Conservation (phyloP, 1,140 invertebrate species). For the Camponotus vicinus region DNA sequence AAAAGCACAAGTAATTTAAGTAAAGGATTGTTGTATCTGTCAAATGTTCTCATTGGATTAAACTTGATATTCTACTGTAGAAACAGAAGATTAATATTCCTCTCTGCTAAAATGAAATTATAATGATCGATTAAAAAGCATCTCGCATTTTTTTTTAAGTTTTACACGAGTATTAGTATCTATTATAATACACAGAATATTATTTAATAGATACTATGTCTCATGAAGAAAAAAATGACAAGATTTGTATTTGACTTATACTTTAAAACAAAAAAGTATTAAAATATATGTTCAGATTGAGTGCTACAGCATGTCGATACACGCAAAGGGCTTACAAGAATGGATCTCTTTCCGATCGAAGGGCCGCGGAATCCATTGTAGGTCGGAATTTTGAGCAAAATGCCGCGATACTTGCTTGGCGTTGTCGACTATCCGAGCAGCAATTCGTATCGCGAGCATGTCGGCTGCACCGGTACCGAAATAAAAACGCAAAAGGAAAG, state of each 20-base stretch:
- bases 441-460: constrained; percentile 60
- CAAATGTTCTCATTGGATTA: background rate
- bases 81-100: constrained; percentile 5
- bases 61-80: background rate
- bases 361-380: background rate
- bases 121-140: background rate
- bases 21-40: background rate
- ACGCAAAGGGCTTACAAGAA: background rate
- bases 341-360: background rate
- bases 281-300: background rate
- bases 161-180: background rate
- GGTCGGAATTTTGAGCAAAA: constrained; percentile 35
- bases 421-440: constrained; percentile 39
- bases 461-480: constrained; percentile 42
- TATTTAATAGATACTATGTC: background rate
- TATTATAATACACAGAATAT: background rate
- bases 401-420: background rate
- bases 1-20: background rate
- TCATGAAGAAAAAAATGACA: no score
- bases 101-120: background rate
- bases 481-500: constrained; percentile 43
- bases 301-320: background rate
- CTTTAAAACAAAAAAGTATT: no score
- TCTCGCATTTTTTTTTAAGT: no score
- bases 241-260: no score